Evolutionary conservation across 2,888 invertebrate genomes (phyloP).

Genomic region (Lochmaea crataegi): DNA sequence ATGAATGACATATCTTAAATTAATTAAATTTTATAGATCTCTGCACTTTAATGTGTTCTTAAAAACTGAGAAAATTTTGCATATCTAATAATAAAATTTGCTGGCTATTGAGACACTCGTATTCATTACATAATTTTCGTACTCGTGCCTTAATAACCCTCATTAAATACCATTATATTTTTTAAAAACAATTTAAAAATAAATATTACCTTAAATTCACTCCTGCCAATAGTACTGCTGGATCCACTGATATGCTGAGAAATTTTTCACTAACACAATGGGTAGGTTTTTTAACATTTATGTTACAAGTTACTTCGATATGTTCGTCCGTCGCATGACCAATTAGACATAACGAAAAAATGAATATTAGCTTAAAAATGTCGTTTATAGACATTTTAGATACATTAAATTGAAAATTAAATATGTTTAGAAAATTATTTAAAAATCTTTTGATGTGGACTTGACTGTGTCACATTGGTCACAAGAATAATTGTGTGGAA

Average conservation of each 20-base stretch:
- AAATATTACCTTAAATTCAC: constrained; percentile 63
- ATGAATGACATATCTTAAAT: too few relatives aligned
- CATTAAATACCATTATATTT: too few relatives aligned
- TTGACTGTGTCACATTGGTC: neutral
- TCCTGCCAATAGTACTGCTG: constrained; percentile 71
- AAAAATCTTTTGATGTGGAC: neutral
- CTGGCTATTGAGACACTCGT: too few relatives aligned
- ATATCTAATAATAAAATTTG: too few relatives aligned
- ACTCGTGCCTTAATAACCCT: too few relatives aligned
- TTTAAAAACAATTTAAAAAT: neutral
- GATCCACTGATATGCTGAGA: constrained; percentile 79
- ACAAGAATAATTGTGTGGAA: neutral
- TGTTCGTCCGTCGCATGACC: constrained; percentile 34
- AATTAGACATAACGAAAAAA: constrained; percentile 20
- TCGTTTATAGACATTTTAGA: constrained; percentile 1
- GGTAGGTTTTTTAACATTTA: constrained; percentile 72
- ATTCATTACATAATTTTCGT: too few relatives aligned
- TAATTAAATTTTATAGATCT: too few relatives aligned
- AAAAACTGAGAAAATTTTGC: too few relatives aligned
- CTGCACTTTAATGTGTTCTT: too few relatives aligned
- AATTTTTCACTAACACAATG: constrained; percentile 77
- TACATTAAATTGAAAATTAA: neutral
- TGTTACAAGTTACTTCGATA: constrained; percentile 59
- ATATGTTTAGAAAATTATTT: neutral
- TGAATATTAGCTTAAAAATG: neutral